Evolutionary conservation across 2,888 invertebrate species (phyloP), one percentile per base, ranked within the genome.

Genomic region (Heteropelma amictum): DNA sequence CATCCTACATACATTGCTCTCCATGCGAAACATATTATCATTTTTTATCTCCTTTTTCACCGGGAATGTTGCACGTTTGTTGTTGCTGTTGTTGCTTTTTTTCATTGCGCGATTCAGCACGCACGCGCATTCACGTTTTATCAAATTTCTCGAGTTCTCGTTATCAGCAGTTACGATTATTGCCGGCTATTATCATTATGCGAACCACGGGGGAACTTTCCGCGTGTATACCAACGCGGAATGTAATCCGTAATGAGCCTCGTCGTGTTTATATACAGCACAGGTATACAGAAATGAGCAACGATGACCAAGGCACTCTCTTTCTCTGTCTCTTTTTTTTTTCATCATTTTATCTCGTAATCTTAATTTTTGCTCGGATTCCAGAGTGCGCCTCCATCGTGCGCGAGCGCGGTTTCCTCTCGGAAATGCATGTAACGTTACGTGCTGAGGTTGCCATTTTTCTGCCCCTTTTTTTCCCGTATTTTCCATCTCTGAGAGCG

Each of bases 311-410:
- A 45, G 28, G 53, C 54, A 21, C 10, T 45, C 30, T 28, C 42
- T 33, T 30, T 12, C 42, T 28, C 10, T 45, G 23, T 28, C 42
- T 33, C 38, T 12, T 53, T 33, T 49, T 51, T 26, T 19, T 23
- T 28, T 21, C 77, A 12, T 17, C 60, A n/a, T 45, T 45, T 82
- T 85, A 85, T 85, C 85, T 82, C 79, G 74, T 80, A 81, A 85
- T 85, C 85, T 85, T 85, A 85, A 85, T 85, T 85, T 83, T 83
- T 72, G 67, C 56, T 81, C 80, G 80, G 82, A 82, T 83, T 82
- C 84, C 75, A 79, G 54, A 8, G 45, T n/a, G n/a, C n/a, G n/a
- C n/a, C n/a, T n/a, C n/a, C n/a, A n/a, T n/a, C 35, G 54, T 61
- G 53, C 21, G 45, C 53, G 14, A 30, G 53, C 33, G 33, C 21